Conservation (phyloP, 2,888 invertebrate genomes). For the Odontothrips loti region DNA sequence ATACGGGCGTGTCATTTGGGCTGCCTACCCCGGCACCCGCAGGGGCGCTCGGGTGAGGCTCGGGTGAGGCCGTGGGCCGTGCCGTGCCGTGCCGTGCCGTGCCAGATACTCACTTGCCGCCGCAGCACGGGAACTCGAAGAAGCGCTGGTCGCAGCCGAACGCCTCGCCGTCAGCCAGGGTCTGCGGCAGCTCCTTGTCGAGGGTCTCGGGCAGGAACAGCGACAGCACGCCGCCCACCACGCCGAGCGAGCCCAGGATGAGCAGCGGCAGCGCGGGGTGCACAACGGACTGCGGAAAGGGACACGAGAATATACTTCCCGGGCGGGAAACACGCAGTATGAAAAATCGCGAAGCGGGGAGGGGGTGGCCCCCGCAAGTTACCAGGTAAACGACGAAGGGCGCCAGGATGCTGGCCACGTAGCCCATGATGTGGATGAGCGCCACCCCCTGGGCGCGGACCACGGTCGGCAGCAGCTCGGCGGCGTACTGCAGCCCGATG, state of each 20-base stretch:
- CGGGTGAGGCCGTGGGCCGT: background rate
- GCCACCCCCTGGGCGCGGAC: slow-evolving; percentile 84
- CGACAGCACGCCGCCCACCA: slow-evolving; percentile 69
- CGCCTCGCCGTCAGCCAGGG: slow-evolving; percentile 78
- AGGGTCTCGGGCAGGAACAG: slow-evolving; percentile 81
- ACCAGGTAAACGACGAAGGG: slow-evolving; percentile 82
- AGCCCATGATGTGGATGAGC: slow-evolving; percentile 82
- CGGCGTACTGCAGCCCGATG: slow-evolving; percentile 84
- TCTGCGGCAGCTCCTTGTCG: slow-evolving; percentile 80
- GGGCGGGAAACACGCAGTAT: too few species aligned
- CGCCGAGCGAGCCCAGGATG: slow-evolving; percentile 70
- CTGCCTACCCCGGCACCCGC: too few species aligned
- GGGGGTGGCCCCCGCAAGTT: slow-evolving; percentile 42
- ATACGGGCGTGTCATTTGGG: too few species aligned
- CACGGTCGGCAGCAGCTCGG: slow-evolving; percentile 80
- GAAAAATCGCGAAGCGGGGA: slow-evolving; percentile 31
- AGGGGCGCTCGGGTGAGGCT: too few species aligned
- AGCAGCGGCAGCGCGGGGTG: slow-evolving; percentile 69
- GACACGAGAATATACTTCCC: too few species aligned
- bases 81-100: background rate
- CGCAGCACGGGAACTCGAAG: slow-evolving; percentile 75
- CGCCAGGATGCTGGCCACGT: slow-evolving; percentile 74
- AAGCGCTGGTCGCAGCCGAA: slow-evolving; percentile 76
- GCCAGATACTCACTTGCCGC: slow-evolving; percentile 52
- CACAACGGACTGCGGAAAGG: slow-evolving; percentile 57